phyloP scores from a whole-genome alignment of 2,888 invertebrate species.

The Drosophila pseudotalamancana region DNA sequence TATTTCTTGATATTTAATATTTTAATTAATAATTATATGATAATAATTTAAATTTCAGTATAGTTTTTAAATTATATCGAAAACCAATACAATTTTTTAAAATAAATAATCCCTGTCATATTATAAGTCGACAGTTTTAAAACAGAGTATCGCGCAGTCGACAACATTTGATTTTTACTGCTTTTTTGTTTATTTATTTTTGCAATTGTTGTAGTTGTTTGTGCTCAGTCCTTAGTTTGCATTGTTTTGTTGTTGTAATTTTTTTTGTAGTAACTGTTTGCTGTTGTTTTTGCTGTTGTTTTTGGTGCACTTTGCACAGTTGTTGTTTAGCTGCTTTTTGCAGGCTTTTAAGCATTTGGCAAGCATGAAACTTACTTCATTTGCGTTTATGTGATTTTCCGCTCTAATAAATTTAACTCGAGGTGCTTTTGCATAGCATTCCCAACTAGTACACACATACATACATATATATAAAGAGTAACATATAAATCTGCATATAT shows the following conservation, averaged over 20 bases:
- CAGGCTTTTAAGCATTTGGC: conserved; percentile 69
- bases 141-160: neutral
- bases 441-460: neutral
- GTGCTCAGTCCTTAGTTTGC: conserved; percentile 21
- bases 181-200: conserved; percentile 1
- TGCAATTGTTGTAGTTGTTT: conserved; percentile 30
- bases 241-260: conserved; percentile 15
- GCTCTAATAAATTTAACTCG: conserved; percentile 68
- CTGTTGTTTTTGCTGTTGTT: conserved; percentile 16
- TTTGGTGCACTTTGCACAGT: conserved; percentile 8
- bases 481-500: neutral
- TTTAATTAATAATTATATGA: no score
- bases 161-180: neutral
- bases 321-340: conserved; percentile 52
- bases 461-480: neutral
- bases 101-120: no score
- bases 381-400: conserved; percentile 75
- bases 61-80: no score
- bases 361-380: conserved; percentile 71
- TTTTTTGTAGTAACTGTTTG: conserved; percentile 11
- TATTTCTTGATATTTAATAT: no score
- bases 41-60: no score
- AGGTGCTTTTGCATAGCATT: conserved; percentile 7
- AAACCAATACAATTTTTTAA: no score
- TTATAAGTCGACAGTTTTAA: neutral